Base-by-base conservation (phyloP, 1,140 invertebrate genomes). In the Psix sp. region DNA sequence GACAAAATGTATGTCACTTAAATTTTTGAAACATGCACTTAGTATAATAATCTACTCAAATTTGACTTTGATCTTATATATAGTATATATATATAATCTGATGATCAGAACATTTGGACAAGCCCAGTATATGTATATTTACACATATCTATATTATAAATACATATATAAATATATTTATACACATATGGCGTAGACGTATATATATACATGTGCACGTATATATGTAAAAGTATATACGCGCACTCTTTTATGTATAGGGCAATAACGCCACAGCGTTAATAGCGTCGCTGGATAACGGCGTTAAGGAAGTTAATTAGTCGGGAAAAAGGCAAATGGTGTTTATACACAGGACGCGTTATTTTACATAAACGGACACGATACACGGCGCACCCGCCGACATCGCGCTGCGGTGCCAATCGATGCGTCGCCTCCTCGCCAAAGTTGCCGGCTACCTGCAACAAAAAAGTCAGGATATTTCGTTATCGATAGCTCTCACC, bases 331-430 rank as follows among this genome's bases (percentile, higher is more conserved):
- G 73, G 73, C 73, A 75, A 75, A 68, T 65, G 73, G 73, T 75
- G 73, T 75, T 75, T 70, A 70, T 75, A 70, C 73, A 75, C 65
- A 70, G 73, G 66, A 60, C 73, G 73, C 73, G 51, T 63, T 75
- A 75, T 75, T 70, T 74, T 75, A 70, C 66, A 75, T 75, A 60
- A 70, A 75, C 73, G 40, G 66, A 74, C 63, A 68, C 72, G 56
- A 66, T 49, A 67, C 62, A 66, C 46, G 42, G 29, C 31, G 62
- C 60, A 49, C 62, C 38, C 51, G 40, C 40, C 51, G 49, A 56
- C 57, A 42, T 45, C 38, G 49, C 43, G 46, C 63, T 51, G 52
- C 65, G 40, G 39, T 60, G 46, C 56, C 56, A 60, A 60, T 67
- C 54, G 70, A 65, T 73, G 68, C 59, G 54, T 60, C 35, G 70